These are phyloP conservation scores for Eristalinus aeneus DNA, from an alignment of 2,888 invertebrate genomes.

Conservation along the genomic window DNA sequence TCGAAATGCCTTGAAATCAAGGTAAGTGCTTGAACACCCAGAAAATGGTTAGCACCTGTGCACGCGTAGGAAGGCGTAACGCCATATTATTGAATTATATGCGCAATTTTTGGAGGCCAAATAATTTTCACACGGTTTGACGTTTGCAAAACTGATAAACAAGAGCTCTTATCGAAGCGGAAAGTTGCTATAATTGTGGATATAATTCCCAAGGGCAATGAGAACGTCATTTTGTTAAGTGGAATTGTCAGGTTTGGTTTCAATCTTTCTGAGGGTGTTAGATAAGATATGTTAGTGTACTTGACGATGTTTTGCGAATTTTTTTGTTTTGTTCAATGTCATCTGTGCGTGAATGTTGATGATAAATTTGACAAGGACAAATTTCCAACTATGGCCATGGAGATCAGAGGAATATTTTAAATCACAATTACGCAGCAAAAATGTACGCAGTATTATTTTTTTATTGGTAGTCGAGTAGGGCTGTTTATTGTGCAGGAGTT, in stretches of 20 bases:
- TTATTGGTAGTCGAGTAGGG: no score
- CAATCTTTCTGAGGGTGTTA: not conserved
- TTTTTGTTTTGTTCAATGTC: not conserved
- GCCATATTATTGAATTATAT: not conserved
- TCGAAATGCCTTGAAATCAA: not conserved
- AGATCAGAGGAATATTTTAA: no score
- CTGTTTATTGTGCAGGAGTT: no score
- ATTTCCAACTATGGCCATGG: not conserved
- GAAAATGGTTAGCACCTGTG: not conserved
- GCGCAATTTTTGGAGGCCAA: not conserved
- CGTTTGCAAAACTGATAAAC: not conserved
- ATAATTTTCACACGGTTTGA: not conserved
- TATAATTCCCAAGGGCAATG: not conserved
- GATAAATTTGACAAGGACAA: not conserved
- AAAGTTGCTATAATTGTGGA: not conserved
- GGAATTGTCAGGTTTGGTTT: not conserved
- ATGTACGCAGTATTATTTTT: no score
- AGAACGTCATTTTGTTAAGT: not conserved
- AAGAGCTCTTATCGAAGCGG: not conserved
- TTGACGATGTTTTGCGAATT: not conserved
- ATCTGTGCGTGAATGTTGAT: not conserved
- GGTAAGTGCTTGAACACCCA: not conserved
- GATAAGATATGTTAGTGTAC: constrained; percentile 5
- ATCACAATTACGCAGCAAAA: no score
- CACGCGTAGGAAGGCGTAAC: not conserved